phyloP scores from a whole-genome alignment of 2,888 invertebrate species.

The Chromoteleia sp. region DNA sequence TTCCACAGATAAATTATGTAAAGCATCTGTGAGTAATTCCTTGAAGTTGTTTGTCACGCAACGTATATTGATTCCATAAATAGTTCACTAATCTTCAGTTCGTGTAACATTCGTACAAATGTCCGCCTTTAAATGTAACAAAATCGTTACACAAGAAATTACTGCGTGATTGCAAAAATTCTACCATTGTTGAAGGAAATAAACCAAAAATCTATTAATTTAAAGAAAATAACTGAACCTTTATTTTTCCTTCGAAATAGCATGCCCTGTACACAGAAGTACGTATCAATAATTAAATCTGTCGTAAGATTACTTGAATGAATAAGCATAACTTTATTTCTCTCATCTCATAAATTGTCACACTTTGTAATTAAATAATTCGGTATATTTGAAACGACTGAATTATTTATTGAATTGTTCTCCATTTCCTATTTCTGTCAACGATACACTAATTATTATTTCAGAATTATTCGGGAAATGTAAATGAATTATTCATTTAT shows the following conservation, averaged over 20 bases:
- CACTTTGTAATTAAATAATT: too few relatives aligned
- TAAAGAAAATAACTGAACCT: not conserved
- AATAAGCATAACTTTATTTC: too few relatives aligned
- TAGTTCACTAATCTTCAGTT: constrained; percentile 6
- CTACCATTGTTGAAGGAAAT: too few relatives aligned
- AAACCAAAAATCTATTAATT: not conserved
- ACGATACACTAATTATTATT: too few relatives aligned
- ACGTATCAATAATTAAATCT: too few relatives aligned
- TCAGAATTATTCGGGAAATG: not conserved
- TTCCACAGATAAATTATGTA: not conserved
- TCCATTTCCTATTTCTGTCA: too few relatives aligned
- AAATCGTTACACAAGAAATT: not conserved
- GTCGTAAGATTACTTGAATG: too few relatives aligned
- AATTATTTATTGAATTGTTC: too few relatives aligned
- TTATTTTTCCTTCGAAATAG: too few relatives aligned
- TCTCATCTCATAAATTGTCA: too few relatives aligned
- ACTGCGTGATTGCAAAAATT: not conserved
- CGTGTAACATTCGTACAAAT: constrained; percentile 1
- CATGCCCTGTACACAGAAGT: too few relatives aligned
- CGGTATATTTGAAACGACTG: too few relatives aligned
- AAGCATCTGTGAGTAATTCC: constrained; percentile 1
- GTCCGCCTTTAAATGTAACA: not conserved
- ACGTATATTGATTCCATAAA: constrained; percentile 20
- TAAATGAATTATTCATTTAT: not conserved
- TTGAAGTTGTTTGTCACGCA: constrained; percentile 18